Evolutionary conservation across 2,797 vertebrate species (phyloP).

Genomic region (Alca torda): DNA sequence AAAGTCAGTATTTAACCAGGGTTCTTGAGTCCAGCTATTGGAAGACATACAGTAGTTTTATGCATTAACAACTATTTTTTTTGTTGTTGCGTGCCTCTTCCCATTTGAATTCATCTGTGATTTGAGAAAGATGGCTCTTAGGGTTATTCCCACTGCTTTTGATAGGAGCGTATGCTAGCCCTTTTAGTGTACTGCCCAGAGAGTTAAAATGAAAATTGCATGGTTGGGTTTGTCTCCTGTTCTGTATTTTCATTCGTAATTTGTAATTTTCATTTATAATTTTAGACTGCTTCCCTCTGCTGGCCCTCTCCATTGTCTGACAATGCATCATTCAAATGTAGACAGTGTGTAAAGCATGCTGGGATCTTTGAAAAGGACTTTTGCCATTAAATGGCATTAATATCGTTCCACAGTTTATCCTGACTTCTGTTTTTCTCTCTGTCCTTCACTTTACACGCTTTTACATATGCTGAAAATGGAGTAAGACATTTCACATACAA

Average conservation of each 20-base stretch:
- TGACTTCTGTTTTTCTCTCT: neutral
- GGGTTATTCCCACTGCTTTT: slow-evolving; percentile 36
- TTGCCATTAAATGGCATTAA: neutral
- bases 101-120: slow-evolving; percentile 55
- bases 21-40: slow-evolving; percentile 64
- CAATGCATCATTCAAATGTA: neutral
- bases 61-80: slow-evolving; percentile 59
- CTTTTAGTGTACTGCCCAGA: neutral
- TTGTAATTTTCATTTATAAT: slow-evolving; percentile 23
- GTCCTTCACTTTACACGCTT: neutral
- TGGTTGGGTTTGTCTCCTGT: neutral
- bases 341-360: neutral
- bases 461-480: neutral
- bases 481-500: neutral
- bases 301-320: slow-evolving; percentile 1
- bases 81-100: slow-evolving; percentile 29
- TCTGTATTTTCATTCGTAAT: neutral
- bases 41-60: slow-evolving; percentile 49
- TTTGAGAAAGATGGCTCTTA: slow-evolving; percentile 49
- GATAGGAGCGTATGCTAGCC: neutral
- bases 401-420: neutral
- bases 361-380: neutral
- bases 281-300: neutral
- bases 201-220: slow-evolving; percentile 14
- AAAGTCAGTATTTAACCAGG: slow-evolving; percentile 72